phyloP scores from a whole-genome alignment of 2,888 invertebrate species.

The Hemistola chrysoprasaria region DNA sequence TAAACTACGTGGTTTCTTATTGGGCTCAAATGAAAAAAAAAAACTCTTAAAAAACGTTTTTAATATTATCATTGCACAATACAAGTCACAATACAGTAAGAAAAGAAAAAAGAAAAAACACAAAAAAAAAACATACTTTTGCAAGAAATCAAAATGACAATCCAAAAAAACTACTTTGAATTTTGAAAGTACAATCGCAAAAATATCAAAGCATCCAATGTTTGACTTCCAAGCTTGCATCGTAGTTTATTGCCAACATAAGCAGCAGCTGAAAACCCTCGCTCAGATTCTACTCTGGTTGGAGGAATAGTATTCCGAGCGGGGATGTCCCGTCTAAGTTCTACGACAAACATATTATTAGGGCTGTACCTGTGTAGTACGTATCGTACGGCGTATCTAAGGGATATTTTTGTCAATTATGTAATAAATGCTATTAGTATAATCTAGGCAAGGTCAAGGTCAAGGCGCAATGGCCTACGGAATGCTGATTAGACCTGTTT shows the following conservation, averaged over 20 bases:
- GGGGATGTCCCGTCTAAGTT: conserved; percentile 7
- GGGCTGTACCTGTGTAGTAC: conserved; percentile 8
- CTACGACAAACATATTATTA: conserved; percentile 9
- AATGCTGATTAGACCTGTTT: conserved; percentile 4
- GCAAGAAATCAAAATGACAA: conserved; percentile 2
- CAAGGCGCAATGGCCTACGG: conserved; percentile 2
- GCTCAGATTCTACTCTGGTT: conserved; percentile 10
- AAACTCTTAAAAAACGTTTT: neutral
- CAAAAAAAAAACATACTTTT: no score
- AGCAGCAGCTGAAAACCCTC: conserved; percentile 14
- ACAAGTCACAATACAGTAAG: no score
- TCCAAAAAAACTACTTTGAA: conserved; percentile 1
- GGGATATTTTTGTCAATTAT: conserved; percentile 2
- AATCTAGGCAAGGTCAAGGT: conserved; percentile 7
- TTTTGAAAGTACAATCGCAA: conserved; percentile 5
- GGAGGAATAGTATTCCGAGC: conserved; percentile 10
- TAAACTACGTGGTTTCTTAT: conserved; percentile 6
- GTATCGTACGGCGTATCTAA: neutral
- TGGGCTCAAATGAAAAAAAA: conserved; percentile 4
- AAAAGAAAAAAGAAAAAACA: neutral
- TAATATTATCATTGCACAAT: no score
- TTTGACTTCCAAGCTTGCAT: conserved; percentile 13
- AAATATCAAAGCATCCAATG: conserved; percentile 10
- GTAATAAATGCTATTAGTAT: no score
- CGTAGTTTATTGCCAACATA: conserved; percentile 14